Conservation (phyloP, 2,888 invertebrate genomes). For the Hedychridium roseum region DNA sequence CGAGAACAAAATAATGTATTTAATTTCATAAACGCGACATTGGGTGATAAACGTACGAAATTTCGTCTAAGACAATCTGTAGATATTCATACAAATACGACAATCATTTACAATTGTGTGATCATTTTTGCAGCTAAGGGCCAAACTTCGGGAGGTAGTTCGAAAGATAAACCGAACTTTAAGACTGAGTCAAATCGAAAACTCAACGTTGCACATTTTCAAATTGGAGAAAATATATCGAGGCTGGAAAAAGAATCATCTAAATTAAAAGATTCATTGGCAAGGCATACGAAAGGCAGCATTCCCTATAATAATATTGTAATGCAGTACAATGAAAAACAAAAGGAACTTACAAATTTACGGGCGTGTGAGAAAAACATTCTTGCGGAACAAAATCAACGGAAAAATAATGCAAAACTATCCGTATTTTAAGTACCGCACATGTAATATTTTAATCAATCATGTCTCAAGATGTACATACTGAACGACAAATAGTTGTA, state of each 20-base stretch:
- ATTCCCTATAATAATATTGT: constrained; percentile 71
- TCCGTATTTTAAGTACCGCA: constrained; percentile 76
- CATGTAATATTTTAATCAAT: no score
- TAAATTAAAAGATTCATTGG: constrained; percentile 72
- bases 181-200: constrained; percentile 70
- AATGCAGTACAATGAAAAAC: constrained; percentile 70
- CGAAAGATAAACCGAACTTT: constrained; percentile 56
- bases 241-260: constrained; percentile 73
- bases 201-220: constrained; percentile 77
- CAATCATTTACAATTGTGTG: constrained; percentile 4
- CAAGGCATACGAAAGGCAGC: constrained; percentile 70
- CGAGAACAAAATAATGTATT: constrained; percentile 75
- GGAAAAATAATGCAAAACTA: constrained; percentile 79
- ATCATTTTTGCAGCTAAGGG: constrained; percentile 29
- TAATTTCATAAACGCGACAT: constrained; percentile 76
- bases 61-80: background rate
- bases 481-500: no score
- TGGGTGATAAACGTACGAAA: constrained; percentile 64
- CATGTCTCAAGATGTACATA: no score
- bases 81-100: background rate
- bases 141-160: constrained; percentile 40
- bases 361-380: constrained; percentile 72
- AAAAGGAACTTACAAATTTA: constrained; percentile 70
- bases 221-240: constrained; percentile 76
- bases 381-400: constrained; percentile 73